Conservation (phyloP, 2,113 vertebrate genomes). For the Platysteira castanea region DNA sequence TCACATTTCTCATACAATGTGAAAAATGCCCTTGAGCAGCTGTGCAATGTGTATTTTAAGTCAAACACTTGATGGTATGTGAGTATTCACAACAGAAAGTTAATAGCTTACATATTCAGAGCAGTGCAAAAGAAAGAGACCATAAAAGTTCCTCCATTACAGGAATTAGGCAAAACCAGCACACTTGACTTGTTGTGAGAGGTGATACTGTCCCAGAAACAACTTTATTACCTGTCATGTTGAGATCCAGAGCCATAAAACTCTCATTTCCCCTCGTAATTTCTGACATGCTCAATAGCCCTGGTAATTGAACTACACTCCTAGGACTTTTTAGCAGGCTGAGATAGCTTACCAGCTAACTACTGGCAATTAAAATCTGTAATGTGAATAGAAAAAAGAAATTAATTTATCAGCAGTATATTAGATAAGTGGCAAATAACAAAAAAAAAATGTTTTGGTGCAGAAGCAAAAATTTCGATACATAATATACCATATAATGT, state of each 20-base stretch:
- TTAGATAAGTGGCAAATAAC: conserved; percentile 52
- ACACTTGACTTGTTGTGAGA: conserved; percentile 35
- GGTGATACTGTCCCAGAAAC: conserved; percentile 45
- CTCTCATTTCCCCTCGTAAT: conserved; percentile 29
- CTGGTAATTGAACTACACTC: conserved; percentile 53
- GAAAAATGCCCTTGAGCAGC: conserved; percentile 37
- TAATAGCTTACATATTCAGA: not conserved
- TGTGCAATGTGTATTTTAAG: conserved; percentile 9
- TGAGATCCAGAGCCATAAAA: conserved; percentile 63
- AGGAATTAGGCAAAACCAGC: not conserved
- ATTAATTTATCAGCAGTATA: conserved; percentile 59
- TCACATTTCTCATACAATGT: conserved; percentile 21
- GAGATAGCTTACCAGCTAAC: conserved; percentile 53
- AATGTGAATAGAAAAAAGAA: conserved; percentile 58
- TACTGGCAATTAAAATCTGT: conserved; percentile 66
- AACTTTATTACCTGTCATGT: conserved; percentile 48
- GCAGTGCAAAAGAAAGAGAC: conserved; percentile 32
- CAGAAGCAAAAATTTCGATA: conserved; percentile 52
- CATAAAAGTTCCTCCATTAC: conserved; percentile 29
- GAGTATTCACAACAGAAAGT: not conserved
- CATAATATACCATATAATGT: conserved; percentile 7
- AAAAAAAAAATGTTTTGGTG: conserved; percentile 44
- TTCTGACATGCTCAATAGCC: conserved; percentile 49
- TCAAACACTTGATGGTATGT: not conserved
- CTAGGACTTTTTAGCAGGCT: conserved; percentile 41